These are phyloP conservation scores for Ectobius pallidus DNA, from an alignment of 2,888 invertebrate species.

Conservation along the genomic window DNA sequence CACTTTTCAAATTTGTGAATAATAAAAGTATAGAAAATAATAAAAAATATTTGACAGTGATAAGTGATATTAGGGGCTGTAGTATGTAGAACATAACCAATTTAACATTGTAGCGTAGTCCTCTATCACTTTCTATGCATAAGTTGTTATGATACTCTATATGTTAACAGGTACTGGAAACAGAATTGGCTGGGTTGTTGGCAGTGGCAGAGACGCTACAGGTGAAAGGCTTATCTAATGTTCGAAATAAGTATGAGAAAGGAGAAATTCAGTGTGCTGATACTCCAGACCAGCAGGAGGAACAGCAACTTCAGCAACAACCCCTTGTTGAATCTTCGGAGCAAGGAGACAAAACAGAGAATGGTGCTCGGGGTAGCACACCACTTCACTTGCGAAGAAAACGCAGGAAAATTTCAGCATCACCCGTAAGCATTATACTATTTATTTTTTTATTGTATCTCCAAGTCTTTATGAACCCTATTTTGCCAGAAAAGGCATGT, in stretches of 20 bases:
- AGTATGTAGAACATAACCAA: too few species aligned
- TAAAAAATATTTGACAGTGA: too few species aligned
- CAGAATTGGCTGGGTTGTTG: constrained; percentile 55
- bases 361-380: not conserved
- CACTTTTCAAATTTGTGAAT: too few species aligned
- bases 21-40: too few species aligned
- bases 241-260: constrained; percentile 51
- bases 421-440: constrained; percentile 28
- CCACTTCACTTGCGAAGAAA: constrained; percentile 35
- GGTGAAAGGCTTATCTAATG: constrained; percentile 58
- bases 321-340: not conserved
- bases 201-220: constrained; percentile 56
- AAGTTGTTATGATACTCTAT: too few species aligned
- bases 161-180: constrained; percentile 52
- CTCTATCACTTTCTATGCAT: too few species aligned
- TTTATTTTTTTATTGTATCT: too few species aligned
- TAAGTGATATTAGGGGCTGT: too few species aligned
- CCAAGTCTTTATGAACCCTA: too few species aligned
- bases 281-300: constrained; percentile 18
- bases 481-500: too few species aligned
- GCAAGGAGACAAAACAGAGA: constrained; percentile 20
- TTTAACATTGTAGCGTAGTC: too few species aligned
- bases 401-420: constrained; percentile 29
- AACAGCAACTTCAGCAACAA: not conserved
- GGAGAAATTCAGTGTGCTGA: constrained; percentile 43